These are phyloP conservation scores for Temnothorax ravouxi DNA, from an alignment of 2,888 invertebrate species.

Conservation along the genomic window DNA sequence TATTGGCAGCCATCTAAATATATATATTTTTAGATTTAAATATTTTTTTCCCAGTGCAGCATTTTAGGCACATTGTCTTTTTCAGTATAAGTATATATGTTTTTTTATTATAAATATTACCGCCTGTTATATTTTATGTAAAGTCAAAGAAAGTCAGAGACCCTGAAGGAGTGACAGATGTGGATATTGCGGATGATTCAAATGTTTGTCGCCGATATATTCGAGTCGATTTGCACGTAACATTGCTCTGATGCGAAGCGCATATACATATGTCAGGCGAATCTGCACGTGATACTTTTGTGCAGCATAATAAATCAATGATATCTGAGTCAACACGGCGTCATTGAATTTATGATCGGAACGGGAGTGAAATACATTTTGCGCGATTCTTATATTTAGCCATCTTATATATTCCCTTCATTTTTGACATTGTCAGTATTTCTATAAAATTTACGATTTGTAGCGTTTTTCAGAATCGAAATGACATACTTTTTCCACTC, in stretches of 20 bases:
- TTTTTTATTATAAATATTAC: background rate
- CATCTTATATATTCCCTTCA: background rate
- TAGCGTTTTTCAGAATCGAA: background rate
- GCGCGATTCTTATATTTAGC: background rate
- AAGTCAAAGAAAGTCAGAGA: background rate
- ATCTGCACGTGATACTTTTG: conserved; percentile 30
- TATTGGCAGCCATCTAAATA: too few relatives aligned
- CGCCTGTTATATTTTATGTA: background rate
- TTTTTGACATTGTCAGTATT: background rate
- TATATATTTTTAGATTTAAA: too few relatives aligned
- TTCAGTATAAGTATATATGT: too few relatives aligned
- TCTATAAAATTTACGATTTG: conserved; percentile 1
- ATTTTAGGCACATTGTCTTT: too few relatives aligned
- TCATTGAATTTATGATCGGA: conserved; percentile 21
- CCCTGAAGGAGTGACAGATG: background rate
- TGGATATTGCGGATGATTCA: background rate
- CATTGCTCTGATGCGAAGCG: background rate
- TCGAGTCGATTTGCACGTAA: conserved; percentile 4
- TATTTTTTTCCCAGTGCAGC: too few relatives aligned
- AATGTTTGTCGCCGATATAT: background rate
- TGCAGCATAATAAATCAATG: conserved; percentile 31
- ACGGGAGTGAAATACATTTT: background rate
- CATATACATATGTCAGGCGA: background rate
- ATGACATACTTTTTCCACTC: background rate
- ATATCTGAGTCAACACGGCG: conserved; percentile 19